Evolutionary conservation across 2,113 vertebrate genomes (phyloP).

Genomic region (Indri indri): DNA sequence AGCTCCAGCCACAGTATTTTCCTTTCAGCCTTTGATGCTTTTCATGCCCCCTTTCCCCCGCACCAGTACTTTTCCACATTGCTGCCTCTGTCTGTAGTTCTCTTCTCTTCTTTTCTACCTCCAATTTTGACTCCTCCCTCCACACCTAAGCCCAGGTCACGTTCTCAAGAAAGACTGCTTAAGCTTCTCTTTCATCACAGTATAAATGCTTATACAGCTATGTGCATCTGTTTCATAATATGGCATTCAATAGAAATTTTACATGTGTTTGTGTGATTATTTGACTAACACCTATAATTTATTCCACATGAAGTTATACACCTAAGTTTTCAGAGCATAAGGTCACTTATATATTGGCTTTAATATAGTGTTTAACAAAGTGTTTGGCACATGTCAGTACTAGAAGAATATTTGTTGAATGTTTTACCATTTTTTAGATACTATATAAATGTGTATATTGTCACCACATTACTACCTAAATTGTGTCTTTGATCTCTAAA

Average conservation of each 20-base stretch:
- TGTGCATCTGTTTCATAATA: not conserved
- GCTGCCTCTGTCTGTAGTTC: not conserved
- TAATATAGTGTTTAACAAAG: not conserved
- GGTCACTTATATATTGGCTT: not conserved
- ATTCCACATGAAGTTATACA: not conserved
- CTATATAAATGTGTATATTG: not conserved
- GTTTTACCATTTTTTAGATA: not conserved
- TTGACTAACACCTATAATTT: not conserved
- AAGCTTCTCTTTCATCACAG: not conserved
- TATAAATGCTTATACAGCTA: not conserved
- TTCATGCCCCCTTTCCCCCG: fast-evolving
- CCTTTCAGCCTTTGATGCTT: not conserved
- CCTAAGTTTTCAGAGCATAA: not conserved
- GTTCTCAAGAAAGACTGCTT: not conserved
- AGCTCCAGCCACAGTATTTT: not conserved
- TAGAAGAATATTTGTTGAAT: not conserved
- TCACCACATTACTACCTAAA: not conserved
- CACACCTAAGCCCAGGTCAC: not conserved
- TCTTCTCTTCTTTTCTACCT: not conserved
- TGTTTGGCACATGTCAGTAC: not conserved
- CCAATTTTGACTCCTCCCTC: not conserved
- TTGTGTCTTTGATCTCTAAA: not conserved
- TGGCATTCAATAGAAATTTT: not conserved
- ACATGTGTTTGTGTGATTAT: not conserved
- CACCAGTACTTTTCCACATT: not conserved